These are phyloP conservation scores for Galemys pyrenaicus DNA, from an alignment of 2,113 vertebrate species.

Conservation along the genomic window DNA sequence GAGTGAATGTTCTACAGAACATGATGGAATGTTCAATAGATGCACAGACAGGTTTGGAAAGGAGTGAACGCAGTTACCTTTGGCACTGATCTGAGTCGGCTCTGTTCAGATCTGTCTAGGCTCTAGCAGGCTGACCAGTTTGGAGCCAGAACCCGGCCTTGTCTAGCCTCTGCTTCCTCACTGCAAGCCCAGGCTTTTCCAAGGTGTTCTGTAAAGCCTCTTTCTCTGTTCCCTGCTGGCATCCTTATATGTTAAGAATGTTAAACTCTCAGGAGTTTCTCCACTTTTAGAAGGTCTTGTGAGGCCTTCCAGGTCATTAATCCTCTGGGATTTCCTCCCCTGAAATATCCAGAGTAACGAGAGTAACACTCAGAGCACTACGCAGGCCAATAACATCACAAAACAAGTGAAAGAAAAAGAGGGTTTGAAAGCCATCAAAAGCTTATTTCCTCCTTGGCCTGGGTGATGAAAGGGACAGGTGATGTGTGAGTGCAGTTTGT, in stretches of 20 bases:
- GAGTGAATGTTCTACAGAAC: accelerated
- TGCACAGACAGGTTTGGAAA: not conserved
- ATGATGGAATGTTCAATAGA: not conserved
- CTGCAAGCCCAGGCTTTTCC: not conserved
- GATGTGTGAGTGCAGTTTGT: not conserved
- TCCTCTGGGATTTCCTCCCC: not conserved
- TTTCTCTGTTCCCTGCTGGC: not conserved
- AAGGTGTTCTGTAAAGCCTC: not conserved
- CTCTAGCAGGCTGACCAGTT: too few species aligned
- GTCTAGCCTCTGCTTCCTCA: not conserved
- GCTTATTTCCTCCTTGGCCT: not conserved
- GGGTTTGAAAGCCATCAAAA: not conserved
- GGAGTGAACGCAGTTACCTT: not conserved
- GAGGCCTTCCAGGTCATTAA: not conserved
- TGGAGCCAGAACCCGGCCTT: not conserved
- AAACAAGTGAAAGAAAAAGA: not conserved
- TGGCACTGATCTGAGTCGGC: not conserved
- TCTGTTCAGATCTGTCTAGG: not conserved
- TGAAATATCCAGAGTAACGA: not conserved
- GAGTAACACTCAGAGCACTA: not conserved
- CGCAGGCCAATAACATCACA: not conserved
- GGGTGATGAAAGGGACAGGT: not conserved
- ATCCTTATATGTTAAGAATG: not conserved
- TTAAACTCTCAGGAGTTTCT: not conserved
- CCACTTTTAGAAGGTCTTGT: not conserved